These are phyloP conservation scores for Horisme vitalbata DNA, from an alignment of 2,888 invertebrate species.

Conservation along the genomic window DNA sequence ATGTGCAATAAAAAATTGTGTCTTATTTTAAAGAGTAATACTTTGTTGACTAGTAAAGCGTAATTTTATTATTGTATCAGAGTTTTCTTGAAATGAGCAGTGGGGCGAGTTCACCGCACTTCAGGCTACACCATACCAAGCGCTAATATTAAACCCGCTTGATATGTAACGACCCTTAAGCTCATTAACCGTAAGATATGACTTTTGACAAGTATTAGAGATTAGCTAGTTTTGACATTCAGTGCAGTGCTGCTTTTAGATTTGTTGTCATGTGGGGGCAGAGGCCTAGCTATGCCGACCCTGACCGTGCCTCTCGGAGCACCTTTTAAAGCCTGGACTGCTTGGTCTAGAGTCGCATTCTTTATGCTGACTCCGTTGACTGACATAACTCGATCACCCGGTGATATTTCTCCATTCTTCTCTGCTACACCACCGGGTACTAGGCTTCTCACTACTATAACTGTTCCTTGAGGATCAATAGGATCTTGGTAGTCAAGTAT, in stretches of 20 bases:
- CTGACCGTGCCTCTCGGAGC: slow-evolving; percentile 94
- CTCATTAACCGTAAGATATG: slow-evolving; percentile 66
- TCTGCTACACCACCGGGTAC: slow-evolving; percentile 99
- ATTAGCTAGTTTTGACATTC: slow-evolving; percentile 73
- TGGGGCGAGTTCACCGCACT: slow-evolving; percentile 17
- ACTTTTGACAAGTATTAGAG: slow-evolving; percentile 72
- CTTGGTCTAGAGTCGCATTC: slow-evolving; percentile 96
- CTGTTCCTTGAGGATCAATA: slow-evolving; percentile 95
- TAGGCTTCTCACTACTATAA: slow-evolving; percentile 97
- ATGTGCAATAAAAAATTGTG: slow-evolving; percentile 65
- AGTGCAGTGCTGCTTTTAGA: slow-evolving; percentile 70
- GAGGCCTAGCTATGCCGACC: slow-evolving; percentile 95
- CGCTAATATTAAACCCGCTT: slow-evolving; percentile 36
- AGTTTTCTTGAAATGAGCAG: slow-evolving; percentile 36
- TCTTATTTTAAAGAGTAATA: slow-evolving; percentile 42
- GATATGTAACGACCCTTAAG: slow-evolving; percentile 54
- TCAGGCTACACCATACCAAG: slow-evolving; percentile 37
- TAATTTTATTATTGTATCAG: slow-evolving; percentile 72
- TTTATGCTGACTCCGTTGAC: slow-evolving; percentile 96
- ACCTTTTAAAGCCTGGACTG: slow-evolving; percentile 97
- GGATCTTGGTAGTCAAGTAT: slow-evolving; percentile 99
- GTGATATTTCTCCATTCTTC: slow-evolving; percentile 95
- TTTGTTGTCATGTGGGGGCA: slow-evolving; percentile 76
- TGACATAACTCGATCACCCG: slow-evolving; percentile 96
- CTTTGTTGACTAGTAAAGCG: slow-evolving; percentile 72